Base-by-base conservation (phyloP, 2,888 invertebrate genomes). In the Strigamia crassipes region DNA sequence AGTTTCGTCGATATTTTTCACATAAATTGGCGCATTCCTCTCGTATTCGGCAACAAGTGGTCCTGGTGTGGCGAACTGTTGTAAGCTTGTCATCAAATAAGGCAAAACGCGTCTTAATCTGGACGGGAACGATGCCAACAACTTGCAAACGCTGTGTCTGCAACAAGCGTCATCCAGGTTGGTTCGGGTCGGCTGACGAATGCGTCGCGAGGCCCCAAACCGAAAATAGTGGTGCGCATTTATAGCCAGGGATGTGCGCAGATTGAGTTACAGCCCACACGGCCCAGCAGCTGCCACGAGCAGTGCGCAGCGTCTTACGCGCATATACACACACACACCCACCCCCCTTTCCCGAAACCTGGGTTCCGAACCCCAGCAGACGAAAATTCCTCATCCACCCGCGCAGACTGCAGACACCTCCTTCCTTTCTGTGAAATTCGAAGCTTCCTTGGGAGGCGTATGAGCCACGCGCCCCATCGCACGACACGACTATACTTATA, bases 241-340 rank as follows among this genome's bases (percentile, higher is more conserved):
- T 66, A 66, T 66, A 66, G 66, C 23, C 23, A 23, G 66, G 66
- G 66, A 66, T 66, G 66, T 18, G 66, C 66, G 66, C 66, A 23
- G 66, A 66, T 66, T 66, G 66, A 23, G 66, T 66, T 66, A 66
- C 66, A 23, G 18, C 18, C 21, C 21, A 18, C 66, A 66, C 66
- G 66, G 21, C 21, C 66, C 66, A 21, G 21, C 23, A 21, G 21
- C 66, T 23, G 18, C 23, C 13, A n/a, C 21, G 18, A 13, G 8
- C 21, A 21, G 6, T 66, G 66, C 23, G 66, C 66, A 66, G 8
- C 13, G 8, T 8, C 18, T 18, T 23, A 13, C 23, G 21, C 18
- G 9, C 8, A n/a, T n/a, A n/a, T n/a, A n/a, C n/a, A n/a, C n/a
- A n/a, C n/a, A n/a, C n/a, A n/a, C n/a, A n/a, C n/a, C n/a, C n/a